Evolutionary conservation across 37 sponge, comb jelly and placozoan species (phyloP).

Genomic region (Halichondria panicea): DNA sequence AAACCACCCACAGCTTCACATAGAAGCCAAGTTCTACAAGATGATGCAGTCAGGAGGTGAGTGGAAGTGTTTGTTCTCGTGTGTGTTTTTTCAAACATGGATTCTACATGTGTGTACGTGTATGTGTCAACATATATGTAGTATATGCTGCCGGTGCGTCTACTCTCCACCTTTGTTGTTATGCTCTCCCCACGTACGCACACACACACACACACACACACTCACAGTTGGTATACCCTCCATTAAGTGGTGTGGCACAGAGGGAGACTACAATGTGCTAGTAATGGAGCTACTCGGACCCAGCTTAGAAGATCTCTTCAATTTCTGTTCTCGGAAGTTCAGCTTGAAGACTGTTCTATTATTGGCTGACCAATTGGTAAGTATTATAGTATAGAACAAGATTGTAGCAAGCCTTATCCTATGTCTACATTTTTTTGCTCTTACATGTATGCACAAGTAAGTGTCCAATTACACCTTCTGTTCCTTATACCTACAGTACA

Average conservation of each 20-base stretch:
- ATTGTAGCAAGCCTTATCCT: too few species aligned
- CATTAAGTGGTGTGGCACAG: conserved; percentile 98
- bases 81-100: background rate
- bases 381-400: too few species aligned
- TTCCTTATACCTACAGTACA: background rate
- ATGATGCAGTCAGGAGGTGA: conserved; percentile 99
- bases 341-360: conserved; percentile 94
- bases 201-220: conserved; percentile 25
- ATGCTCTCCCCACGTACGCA: conserved; percentile 7
- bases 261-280: conserved; percentile 98
- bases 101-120: background rate
- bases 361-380: conserved; percentile 96
- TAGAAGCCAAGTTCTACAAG: conserved; percentile 97
- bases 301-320: conserved; percentile 97
- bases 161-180: background rate
- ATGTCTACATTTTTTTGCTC: too few species aligned
- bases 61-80: conserved; percentile 16
- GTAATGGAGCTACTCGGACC: conserved; percentile 99
- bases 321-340: conserved; percentile 97
- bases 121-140: too few species aligned
- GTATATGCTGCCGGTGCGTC: background rate
- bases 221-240: conserved; percentile 90
- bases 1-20: conserved; percentile 97
- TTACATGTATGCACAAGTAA: background rate
- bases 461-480: background rate